Percentiles rank a stretch among this genome's conserved stretches.
Evolutionary conservation across 2,888 invertebrate genomes (phyloP).

Genomic region (Philaethria dido): DNA sequence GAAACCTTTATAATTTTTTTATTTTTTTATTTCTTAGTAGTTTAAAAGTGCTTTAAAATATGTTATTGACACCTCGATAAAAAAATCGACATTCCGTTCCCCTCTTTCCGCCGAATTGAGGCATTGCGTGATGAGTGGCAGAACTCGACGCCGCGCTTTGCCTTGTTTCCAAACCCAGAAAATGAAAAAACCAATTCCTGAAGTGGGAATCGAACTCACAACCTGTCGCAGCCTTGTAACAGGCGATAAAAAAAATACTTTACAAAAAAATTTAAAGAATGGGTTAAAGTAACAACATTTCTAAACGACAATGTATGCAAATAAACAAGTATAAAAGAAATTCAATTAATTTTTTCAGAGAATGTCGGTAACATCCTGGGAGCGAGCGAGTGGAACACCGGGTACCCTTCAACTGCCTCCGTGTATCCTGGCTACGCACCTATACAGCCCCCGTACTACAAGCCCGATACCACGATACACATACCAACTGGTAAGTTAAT

Average conservation of each 20-base stretch:
- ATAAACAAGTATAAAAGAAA: neutral
- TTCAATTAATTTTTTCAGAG: conserved; percentile 59
- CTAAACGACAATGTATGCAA: neutral
- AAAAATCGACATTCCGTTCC: no score
- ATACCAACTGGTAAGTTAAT: conserved; percentile 83
- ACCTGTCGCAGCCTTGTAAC: no score
- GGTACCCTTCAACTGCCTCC: conserved; percentile 76
- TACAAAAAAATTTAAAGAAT: no score
- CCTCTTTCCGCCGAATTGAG: no score
- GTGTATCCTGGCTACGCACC: conserved; percentile 83
- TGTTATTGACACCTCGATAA: neutral
- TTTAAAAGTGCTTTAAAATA: neutral
- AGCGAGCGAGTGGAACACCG: conserved; percentile 86
- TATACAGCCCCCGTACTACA: conserved; percentile 79
- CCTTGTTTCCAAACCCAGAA: no score
- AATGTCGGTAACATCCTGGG: conserved; percentile 85
- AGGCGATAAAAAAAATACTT: no score
- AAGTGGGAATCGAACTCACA: no score
- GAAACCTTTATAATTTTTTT: neutral
- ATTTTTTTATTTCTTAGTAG: no score
- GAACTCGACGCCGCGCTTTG: no score
- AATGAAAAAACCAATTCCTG: no score
- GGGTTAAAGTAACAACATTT: neutral
- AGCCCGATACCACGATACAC: conserved; percentile 83
- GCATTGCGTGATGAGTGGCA: no score